Base-by-base conservation (phyloP, 2,113 vertebrate genomes). In the Dasypus novemcinctus region DNA sequence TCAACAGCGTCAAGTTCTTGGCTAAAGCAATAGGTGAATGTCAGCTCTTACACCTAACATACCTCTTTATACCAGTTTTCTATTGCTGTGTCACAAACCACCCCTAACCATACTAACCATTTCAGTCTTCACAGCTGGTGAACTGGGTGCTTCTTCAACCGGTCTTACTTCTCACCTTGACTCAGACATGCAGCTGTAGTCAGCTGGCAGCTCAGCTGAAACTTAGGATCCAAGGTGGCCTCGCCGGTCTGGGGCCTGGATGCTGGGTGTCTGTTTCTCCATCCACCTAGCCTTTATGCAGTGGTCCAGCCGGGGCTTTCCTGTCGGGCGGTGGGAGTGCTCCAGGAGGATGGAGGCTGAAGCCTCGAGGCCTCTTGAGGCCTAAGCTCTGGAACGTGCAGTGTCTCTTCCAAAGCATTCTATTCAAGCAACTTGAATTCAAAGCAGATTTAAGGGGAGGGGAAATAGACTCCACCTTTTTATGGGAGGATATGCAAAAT, bases 1-100 rank as follows among this genome's bases (percentile, higher is more conserved):
- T 99, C 98, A 99, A 99, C 98, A 99, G 99, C 69, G 74, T 98
- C 76, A 98, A 99, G 78, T 99, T 99, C 97, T 97, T 99, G 97
- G 99, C 99, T 96, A 99, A 95, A 98, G 99, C 99, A 52, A 98
- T 99, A 96, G 99, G 99, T 99, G 96, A 98, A 4, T 87, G 9
- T 61, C 94, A 31, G 36, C 90, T 72, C 4, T 68, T 17, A 15
- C 5, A 46, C n/a, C 79, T 76, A 2, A 27, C 33, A 1, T 38
- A 2, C 36, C 21, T 69, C 61, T 89, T n/a, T 68, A 31, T 82
- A 4, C 33, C 29, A 0, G 4, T 88, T 86, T 5, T 31, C 38
- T 71, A 7, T 21, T 68, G 52, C 72, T 75, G 9, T 33, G 41
- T 74, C 38, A 79, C 41, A 75, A 7, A 49, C 49, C 20, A n/a